Conservation (phyloP, 2,888 invertebrate species). For the Tipula confusa region DNA sequence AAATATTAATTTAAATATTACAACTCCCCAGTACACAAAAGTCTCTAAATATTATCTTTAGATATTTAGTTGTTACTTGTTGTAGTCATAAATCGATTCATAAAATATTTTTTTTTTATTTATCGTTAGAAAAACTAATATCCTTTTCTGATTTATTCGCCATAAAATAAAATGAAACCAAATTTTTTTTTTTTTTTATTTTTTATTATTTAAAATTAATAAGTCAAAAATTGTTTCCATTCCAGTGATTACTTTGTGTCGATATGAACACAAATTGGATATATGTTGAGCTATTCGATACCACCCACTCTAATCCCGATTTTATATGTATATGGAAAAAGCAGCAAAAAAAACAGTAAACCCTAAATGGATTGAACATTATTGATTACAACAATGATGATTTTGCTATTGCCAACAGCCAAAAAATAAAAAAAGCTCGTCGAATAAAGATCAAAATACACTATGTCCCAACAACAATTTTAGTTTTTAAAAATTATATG, state of each 20-base stretch:
- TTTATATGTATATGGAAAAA: not conserved
- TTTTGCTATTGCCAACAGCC: not conserved
- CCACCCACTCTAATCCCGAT: not conserved
- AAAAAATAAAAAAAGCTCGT: not conserved
- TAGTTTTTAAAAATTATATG: not conserved
- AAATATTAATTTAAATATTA: too few relatives aligned
- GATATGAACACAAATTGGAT: not conserved
- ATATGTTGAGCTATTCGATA: not conserved
- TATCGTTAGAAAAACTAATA: too few relatives aligned
- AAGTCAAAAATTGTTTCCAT: not conserved
- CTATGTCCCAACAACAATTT: not conserved
- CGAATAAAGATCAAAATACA: not conserved
- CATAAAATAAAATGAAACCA: not conserved
- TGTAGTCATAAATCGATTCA: too few relatives aligned
- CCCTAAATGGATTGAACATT: not conserved
- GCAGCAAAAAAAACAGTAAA: not conserved
- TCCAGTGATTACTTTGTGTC: not conserved
- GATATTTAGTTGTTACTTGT: too few relatives aligned
- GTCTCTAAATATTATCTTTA: too few relatives aligned
- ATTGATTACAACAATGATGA: slow-evolving; percentile 20
- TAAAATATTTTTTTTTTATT: too few relatives aligned
- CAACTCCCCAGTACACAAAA: too few relatives aligned
- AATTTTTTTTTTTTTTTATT: not conserved
- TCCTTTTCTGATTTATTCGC: not conserved
- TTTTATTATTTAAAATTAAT: not conserved